Percentiles rank a stretch among this genome's conserved stretches.
Evolutionary conservation across 2,797 vertebrate species (phyloP).

Genomic region (Lates japonicus): DNA sequence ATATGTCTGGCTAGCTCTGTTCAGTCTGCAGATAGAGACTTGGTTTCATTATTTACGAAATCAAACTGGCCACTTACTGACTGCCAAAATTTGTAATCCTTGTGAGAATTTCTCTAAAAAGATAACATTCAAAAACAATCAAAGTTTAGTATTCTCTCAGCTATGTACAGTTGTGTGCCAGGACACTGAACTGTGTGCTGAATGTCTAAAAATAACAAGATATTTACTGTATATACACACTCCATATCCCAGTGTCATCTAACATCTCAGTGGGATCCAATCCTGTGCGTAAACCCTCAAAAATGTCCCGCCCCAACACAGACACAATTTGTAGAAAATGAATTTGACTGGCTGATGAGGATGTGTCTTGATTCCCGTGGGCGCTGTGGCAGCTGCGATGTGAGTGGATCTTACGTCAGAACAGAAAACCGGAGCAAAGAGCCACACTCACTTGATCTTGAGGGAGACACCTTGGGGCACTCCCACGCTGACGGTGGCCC

Average conservation of each 20-base stretch:
- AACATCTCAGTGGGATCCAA: not conserved
- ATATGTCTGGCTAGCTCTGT: slow-evolving; percentile 98
- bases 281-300: slow-evolving; percentile 14
- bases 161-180: not conserved
- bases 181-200: not conserved
- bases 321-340: not conserved
- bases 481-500: slow-evolving; percentile 95
- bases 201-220: not conserved
- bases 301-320: not conserved
- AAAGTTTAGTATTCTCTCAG: not conserved
- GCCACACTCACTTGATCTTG: slow-evolving; percentile 95
- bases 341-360: not conserved
- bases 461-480: slow-evolving; percentile 97
- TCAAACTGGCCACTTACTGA: not conserved
- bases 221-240: not conserved
- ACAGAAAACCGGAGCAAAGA: slow-evolving; percentile 25
- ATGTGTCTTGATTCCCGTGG: slow-evolving; percentile 1
- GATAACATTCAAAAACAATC: not conserved
- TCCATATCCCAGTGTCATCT: not conserved
- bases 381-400: not conserved
- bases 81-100: slow-evolving; percentile 20
- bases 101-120: not conserved
- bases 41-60: slow-evolving; percentile 33
- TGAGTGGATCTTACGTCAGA: not conserved
- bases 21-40: slow-evolving; percentile 86